Base-by-base conservation (phyloP, 2,888 invertebrate genomes). In the Andrena hattorfiana region DNA sequence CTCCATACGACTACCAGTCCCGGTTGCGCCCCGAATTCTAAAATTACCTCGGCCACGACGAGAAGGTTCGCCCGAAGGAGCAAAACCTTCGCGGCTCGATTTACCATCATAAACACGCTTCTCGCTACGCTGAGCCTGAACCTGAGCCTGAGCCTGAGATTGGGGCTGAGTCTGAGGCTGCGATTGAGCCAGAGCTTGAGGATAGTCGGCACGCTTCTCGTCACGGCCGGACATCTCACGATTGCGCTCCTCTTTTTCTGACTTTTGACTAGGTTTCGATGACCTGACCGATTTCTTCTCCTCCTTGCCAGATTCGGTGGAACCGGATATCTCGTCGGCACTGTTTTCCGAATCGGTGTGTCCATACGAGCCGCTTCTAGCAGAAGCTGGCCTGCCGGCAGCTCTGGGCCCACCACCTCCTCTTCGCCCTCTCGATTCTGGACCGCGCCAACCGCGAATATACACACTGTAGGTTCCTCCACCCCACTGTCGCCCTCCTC, bases 1-100 rank as follows among this genome's bases (percentile, higher is more conserved):
- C 86, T 97, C 96, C 78, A 97, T 96, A 85, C 97, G 95, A 86
- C 95, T 95, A 77, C 96, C 95, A 28, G 94, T 90, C 20, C 94
- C 94, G 2, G 88, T 75, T 26, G 77, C 30, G n/a, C 78, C 84
- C 4, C 90, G 87, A 26, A 85, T 83, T 62, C 94, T 92, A 81
- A 95, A 95, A 51, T 95, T 95, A 79, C 95, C 97, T 81, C 98
- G 95, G 5, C 98, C 98, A 77, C 98, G 96, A 69, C 98, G 95
- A 0, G 98, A 98, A 0, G 98, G 98, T 93, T 98, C 98, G 0
- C 98, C 98, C 28, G 98, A 96, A 0, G 98, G 98, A 1, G 97
- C 97, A 94, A 98, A 98, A 66, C 97, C 97, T 90, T 97, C 97
- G 77, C 96, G 94, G 85, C 90, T 91, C 1, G 93, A 90, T 83